phyloP scores from a whole-genome alignment of 2,888 invertebrate genomes.

The Meloe dianella region DNA sequence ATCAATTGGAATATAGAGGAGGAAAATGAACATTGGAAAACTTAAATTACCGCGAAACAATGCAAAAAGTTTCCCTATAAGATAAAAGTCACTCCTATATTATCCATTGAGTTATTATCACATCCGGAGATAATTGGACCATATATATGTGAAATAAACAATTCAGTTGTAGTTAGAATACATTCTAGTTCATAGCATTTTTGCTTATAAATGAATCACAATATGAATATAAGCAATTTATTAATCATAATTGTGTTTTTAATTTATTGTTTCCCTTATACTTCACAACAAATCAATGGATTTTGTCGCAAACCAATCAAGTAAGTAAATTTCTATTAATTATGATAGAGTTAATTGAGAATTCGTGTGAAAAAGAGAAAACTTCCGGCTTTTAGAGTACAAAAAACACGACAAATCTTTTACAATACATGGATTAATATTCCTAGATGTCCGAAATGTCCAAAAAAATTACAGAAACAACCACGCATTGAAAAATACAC shows the following conservation, averaged over 20 bases:
- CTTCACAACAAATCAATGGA: conserved; percentile 14
- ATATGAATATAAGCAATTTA: conserved; percentile 16
- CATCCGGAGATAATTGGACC: conserved; percentile 4
- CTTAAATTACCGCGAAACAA: not conserved
- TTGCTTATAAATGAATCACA: not conserved
- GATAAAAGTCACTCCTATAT: not conserved
- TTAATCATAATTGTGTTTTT: conserved; percentile 12
- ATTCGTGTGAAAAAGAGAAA: not conserved
- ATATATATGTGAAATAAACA: not conserved
- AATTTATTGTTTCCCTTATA: not conserved
- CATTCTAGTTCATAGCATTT: not conserved
- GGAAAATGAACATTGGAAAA: not conserved
- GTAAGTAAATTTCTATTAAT: conserved; percentile 8
- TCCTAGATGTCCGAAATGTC: not conserved
- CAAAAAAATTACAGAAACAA: not conserved
- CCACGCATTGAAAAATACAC: not conserved
- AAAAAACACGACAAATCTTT: conserved; percentile 15
- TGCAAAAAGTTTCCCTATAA: not conserved
- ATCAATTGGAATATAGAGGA: not conserved
- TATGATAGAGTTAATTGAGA: not conserved
- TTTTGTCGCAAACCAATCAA: conserved; percentile 11
- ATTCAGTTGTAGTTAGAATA: not conserved
- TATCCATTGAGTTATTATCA: conserved; percentile 1
- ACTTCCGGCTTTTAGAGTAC: not conserved
- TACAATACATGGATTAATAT: not conserved